Evolutionary conservation across 2,797 vertebrate species (phyloP), one percentile per base, ranked within the genome.

Genomic region (Spea hammondii): DNA sequence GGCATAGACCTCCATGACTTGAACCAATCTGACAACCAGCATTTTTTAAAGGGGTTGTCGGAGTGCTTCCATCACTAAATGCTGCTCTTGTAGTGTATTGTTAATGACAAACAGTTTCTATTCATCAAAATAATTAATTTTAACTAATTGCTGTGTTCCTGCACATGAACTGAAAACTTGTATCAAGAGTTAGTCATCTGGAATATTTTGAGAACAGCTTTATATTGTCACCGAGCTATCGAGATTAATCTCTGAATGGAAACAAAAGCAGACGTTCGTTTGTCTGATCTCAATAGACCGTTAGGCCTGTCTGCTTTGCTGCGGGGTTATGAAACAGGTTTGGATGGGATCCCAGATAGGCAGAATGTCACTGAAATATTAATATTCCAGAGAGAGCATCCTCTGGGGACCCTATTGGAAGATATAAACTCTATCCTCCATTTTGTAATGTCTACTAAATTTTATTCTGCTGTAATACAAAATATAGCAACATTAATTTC

Each of bases 261-360:
- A 64, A 73, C 46, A 73, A 12, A 64, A 62, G 1, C 57, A 73
- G 47, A 73, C 71, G 49, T 14, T 62, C 46, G 64, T 73, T 65
- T 73, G 71, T 62, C 54, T 45, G 4, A n/a, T 49, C 57, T 50
- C 13, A 62, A 11, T 53, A 71, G 49, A 17, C 6, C 45, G 48
- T 50, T 10, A 57, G 12, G 44, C 17, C 44, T 57, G 53, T 57
- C 32, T 59, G n/a, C 55, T 59, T 53, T 47, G 44, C 45, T 47
- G 57, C 50, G n/a, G 57, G 50, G 51, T 46, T 45, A 11, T 59
- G 17, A 32, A 50, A 72, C 13, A 17, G 45, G 44, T 6, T 73
- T 73, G 71, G 71, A 73, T 17, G 9, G 57, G 4, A 62, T 73
- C 71, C 71, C 71, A 73, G 71, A 62, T 59, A n/a, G 47, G 57